phyloP scores from a whole-genome alignment of 2,888 invertebrate genomes.

The Oligia strigilis region DNA sequence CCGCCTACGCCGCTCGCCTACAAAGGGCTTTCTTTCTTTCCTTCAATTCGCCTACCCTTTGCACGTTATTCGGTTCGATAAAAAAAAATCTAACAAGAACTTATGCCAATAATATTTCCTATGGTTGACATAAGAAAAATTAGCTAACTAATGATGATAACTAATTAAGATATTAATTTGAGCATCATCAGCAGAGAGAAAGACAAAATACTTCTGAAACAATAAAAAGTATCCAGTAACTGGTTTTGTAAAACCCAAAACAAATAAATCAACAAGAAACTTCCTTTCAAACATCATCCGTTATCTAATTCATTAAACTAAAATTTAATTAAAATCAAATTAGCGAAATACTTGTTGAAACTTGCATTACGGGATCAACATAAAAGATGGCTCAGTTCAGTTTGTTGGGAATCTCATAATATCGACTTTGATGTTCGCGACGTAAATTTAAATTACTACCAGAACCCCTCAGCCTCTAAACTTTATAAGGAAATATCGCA shows the following conservation, averaged over 20 bases:
- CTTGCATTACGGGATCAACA: conserved; percentile 68
- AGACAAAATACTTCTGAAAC: neutral
- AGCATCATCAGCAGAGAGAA: neutral
- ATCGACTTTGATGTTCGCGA: conserved; percentile 74
- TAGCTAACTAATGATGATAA: neutral
- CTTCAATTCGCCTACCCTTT: neutral
- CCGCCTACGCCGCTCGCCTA: neutral
- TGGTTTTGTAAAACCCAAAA: conserved; percentile 8
- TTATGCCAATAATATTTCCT: neutral
- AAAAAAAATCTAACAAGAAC: neutral
- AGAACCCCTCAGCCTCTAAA: conserved; percentile 45
- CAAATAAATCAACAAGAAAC: conserved; percentile 17
- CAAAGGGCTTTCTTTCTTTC: neutral
- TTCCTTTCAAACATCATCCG: conserved; percentile 1
- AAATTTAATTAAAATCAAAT: conserved; percentile 70
- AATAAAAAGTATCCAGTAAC: conserved; percentile 5
- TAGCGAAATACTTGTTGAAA: conserved; percentile 63
- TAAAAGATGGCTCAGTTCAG: conserved; percentile 70
- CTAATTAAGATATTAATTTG: neutral
- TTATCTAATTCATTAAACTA: conserved; percentile 52
- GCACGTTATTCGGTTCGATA: neutral
- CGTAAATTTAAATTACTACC: conserved; percentile 72
- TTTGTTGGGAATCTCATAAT: conserved; percentile 73
- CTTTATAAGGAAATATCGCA: conserved; percentile 5
- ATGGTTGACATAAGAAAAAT: neutral